Percentiles rank a stretch among this genome's conserved stretches.
phyloP scores from a whole-genome alignment of 2,797 vertebrate genomes.

The Basileuterus tristriatus region DNA sequence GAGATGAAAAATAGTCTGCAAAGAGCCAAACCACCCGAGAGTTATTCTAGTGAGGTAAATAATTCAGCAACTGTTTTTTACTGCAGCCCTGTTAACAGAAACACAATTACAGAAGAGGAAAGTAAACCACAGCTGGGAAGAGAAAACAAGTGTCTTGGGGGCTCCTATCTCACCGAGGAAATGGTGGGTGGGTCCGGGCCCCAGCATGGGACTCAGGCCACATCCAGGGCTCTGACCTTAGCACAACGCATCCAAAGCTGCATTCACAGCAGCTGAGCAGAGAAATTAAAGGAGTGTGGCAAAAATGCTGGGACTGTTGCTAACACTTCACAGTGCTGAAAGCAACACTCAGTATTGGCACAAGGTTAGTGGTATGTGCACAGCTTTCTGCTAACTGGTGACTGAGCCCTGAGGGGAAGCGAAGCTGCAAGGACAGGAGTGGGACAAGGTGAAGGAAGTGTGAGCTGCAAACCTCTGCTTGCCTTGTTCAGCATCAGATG shows the following conservation, averaged over 20 bases:
- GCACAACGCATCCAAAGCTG: not conserved
- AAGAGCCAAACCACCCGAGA: not conserved
- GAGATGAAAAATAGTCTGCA: not conserved
- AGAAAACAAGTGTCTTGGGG: constrained; percentile 3
- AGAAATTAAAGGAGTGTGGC: not conserved
- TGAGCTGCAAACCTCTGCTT: constrained; percentile 21
- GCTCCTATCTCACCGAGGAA: not conserved
- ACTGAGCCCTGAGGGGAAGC: not conserved
- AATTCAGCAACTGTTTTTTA: not conserved
- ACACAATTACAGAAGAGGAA: not conserved
- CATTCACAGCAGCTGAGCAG: not conserved
- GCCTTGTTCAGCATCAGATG: not conserved
- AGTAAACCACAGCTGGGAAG: constrained; percentile 8
- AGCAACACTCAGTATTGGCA: not conserved
- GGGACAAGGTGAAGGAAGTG: not conserved
- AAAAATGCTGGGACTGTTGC: not conserved
- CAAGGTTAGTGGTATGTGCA: not conserved
- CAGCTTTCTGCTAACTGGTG: not conserved
- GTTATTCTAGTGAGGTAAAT: not conserved
- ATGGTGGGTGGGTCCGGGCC: not conserved
- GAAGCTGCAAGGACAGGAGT: constrained; percentile 4
- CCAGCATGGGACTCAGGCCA: not conserved
- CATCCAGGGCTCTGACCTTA: not conserved
- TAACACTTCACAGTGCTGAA: not conserved
- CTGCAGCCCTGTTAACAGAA: not conserved